These are phyloP conservation scores for Pachypanchax playfairii DNA, from an alignment of 2,113 vertebrate species.

Conservation along the genomic window DNA sequence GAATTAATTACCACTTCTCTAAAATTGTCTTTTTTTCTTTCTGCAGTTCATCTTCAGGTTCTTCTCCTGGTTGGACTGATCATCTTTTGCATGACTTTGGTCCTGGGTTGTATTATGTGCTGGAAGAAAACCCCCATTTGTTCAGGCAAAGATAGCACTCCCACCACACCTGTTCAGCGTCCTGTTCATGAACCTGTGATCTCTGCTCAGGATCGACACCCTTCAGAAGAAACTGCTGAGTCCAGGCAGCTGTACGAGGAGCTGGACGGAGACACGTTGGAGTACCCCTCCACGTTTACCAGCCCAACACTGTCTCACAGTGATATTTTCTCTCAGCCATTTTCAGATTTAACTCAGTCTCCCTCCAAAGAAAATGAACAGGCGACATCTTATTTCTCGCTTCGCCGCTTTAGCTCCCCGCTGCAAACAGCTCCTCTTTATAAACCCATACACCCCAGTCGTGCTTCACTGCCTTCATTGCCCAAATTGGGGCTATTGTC, in stretches of 20 bases:
- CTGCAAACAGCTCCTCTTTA: slow-evolving; percentile 37
- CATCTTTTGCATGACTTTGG: slow-evolving; percentile 75
- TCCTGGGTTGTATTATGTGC: slow-evolving; percentile 82
- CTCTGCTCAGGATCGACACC: slow-evolving; percentile 30
- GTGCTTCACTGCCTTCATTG: slow-evolving; percentile 60
- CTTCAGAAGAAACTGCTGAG: not conserved
- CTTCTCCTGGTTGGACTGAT: slow-evolving; percentile 76
- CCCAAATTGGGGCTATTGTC: slow-evolving; percentile 67
- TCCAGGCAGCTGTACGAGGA: slow-evolving; percentile 59
- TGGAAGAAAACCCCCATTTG: slow-evolving; percentile 55
- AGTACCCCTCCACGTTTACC: slow-evolving; percentile 64
- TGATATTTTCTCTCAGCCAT: slow-evolving; percentile 24
- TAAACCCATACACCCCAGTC: slow-evolving; percentile 45
- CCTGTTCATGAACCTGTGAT: slow-evolving; percentile 30
- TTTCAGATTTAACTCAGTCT: slow-evolving; percentile 13
- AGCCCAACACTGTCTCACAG: slow-evolving; percentile 62
- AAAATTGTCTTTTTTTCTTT: slow-evolving; percentile 22
- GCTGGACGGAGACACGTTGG: slow-evolving; percentile 59
- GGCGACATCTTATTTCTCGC: slow-evolving; percentile 63
- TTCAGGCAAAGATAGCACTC: slow-evolving; percentile 42
- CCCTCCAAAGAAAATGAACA: slow-evolving; percentile 46
- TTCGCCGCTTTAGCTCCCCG: slow-evolving; percentile 64
- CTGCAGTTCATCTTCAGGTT: slow-evolving; percentile 78
- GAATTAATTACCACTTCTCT: too few species aligned
- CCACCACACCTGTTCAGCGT: slow-evolving; percentile 17